phyloP scores from a whole-genome alignment of 1,140 invertebrate species.

The Colletes gigas region DNA sequence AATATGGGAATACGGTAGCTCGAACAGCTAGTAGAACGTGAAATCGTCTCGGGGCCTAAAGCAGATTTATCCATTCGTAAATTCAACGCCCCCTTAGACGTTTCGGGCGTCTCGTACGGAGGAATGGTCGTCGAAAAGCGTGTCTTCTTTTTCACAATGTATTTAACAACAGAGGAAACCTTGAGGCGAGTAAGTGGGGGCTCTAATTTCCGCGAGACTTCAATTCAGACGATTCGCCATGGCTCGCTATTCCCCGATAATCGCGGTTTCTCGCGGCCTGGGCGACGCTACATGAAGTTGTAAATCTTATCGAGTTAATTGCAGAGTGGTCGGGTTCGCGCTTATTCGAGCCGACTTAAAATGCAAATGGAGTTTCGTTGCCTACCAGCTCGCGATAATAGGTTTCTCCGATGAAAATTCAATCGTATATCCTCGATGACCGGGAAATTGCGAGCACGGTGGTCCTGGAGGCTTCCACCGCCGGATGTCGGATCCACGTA shows the following conservation, averaged over 20 bases:
- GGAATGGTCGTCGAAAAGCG: background rate
- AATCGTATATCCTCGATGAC: background rate
- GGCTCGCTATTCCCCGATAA: background rate
- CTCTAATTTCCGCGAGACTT: slow-evolving; percentile 9
- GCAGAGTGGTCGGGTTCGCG: slow-evolving; percentile 19
- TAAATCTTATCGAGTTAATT: slow-evolving; percentile 52
- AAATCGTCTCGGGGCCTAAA: background rate
- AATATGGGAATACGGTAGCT: slow-evolving; percentile 3
- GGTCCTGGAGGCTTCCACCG: background rate
- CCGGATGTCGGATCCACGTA: background rate
- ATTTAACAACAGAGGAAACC: background rate
- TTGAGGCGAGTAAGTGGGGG: background rate
- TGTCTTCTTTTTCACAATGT: background rate
- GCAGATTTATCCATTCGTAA: slow-evolving; percentile 46
- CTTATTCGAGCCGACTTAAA: slow-evolving; percentile 21
- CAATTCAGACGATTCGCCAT: background rate
- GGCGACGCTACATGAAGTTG: slow-evolving; percentile 16
- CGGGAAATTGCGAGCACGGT: background rate
- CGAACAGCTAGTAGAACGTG: background rate
- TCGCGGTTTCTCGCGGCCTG: background rate
- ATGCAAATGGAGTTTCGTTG: slow-evolving; percentile 34
- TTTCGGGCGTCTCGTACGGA: background rate
- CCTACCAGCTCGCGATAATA: slow-evolving; percentile 1
- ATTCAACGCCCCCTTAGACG: slow-evolving; percentile 22
- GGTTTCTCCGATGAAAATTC: slow-evolving; percentile 33